Evolutionary conservation across 2,888 invertebrate genomes (phyloP).

Genomic region (Hedychridium roseum): DNA sequence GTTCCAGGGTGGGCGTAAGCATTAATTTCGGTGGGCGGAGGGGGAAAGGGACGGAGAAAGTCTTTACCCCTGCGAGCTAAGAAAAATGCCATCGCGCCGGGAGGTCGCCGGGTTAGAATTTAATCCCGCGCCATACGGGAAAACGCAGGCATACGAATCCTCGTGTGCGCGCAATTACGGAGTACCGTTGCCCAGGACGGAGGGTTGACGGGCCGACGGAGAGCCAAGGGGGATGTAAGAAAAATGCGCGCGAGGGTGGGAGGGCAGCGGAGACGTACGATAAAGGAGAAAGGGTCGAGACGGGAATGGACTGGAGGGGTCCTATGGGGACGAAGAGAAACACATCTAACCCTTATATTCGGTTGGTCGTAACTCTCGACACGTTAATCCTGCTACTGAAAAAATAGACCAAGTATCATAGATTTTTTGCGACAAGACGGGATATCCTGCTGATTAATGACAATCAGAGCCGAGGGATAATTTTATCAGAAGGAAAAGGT

Average conservation of each 20-base stretch:
- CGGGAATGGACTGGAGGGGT: neutral
- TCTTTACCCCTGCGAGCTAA: constrained; percentile 52
- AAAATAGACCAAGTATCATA: too few relatives aligned
- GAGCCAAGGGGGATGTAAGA: constrained; percentile 48
- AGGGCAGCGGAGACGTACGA: constrained; percentile 18
- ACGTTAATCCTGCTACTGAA: neutral
- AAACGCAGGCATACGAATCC: constrained; percentile 9
- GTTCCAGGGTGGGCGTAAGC: constrained; percentile 38
- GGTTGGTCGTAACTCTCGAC: constrained; percentile 20
- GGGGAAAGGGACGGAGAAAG: constrained; percentile 6
- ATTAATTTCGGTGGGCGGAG: constrained; percentile 57
- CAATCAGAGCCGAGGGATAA: too few relatives aligned
- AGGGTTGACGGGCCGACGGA: constrained; percentile 26
- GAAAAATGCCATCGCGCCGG: constrained; percentile 57
- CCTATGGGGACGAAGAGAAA: constrained; percentile 14
- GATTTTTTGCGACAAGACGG: too few relatives aligned
- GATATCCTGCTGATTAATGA: too few relatives aligned
- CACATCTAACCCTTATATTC: constrained; percentile 26
- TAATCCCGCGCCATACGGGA: constrained; percentile 53
- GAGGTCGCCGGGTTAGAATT: constrained; percentile 56
- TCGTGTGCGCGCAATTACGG: too few relatives aligned
- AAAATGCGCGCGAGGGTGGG: constrained; percentile 44
- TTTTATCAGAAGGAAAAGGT: too few relatives aligned
- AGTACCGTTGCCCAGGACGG: constrained; percentile 16
- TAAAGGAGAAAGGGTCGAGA: constrained; percentile 10